Evolutionary conservation across 2,113 vertebrate genomes (phyloP), one percentile per base, ranked within the genome.

Genomic region (Sigmodon hispidus): DNA sequence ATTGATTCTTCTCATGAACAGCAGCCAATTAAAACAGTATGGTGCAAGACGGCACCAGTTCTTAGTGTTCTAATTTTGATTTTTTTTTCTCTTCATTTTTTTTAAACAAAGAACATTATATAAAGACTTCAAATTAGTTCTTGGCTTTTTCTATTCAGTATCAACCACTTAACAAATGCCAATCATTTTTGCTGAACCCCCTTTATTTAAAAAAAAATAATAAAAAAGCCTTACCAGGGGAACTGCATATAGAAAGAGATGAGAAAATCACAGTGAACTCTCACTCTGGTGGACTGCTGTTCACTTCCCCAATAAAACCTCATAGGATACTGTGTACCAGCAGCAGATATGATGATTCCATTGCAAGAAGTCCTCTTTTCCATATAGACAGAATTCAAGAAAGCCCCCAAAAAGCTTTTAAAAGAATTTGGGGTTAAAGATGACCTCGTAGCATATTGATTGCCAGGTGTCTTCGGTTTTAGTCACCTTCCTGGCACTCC

Each of bases 111-210:
- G 45, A 93, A 96, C 77, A 90, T 70, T 94, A 76, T 75, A 76
- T 85, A 97, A 94, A 96, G 88, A 76, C 94, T 97, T 91, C 96
- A 97, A 98, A 96, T 95, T 94, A 98, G 96, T 93, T 94, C 43
- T 69, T 96, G 81, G 92, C 94, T 97, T 96, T 98, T 96, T 72
- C 89, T 97, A 96, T 92, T 96, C 86, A 61, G 89, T 95, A 97
- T 95, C 94, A 96, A 65, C 86, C 92, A 94, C 93, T 97, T 97
- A 85, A 81, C 40, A 3, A 93, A 43, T 98, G 94, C 70, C 95
- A 96, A 95, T 90, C 87, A 96, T 93, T 96, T 52, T 97, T 95
- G 52, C 89, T 98, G 94, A 96, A 93, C 59, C 5, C 73, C 96
- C 87, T 34, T 15, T 73, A 43, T 48, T 21, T n/a, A 95, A 36